Evolutionary conservation across 2,113 vertebrate genomes (phyloP).

Genomic region (Ivindomyrus marchei): DNA sequence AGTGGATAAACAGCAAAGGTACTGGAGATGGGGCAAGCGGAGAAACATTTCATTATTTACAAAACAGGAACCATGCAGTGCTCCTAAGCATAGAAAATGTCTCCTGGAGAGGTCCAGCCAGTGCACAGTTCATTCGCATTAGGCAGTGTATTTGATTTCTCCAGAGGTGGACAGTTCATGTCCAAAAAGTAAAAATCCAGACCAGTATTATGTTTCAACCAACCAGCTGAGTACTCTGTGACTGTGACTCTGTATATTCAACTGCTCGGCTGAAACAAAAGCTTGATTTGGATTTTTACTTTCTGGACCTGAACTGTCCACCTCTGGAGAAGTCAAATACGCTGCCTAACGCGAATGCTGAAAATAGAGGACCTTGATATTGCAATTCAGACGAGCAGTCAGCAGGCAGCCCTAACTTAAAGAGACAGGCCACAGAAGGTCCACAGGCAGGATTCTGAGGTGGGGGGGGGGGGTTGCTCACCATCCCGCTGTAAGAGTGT

Average conservation of each 20-base stretch:
- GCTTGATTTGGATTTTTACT: not conserved
- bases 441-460: not conserved
- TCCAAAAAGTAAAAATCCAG: not conserved
- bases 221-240: not conserved
- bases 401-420: not conserved
- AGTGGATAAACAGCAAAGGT: conserved; percentile 87
- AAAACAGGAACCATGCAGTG: not conserved
- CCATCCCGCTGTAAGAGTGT: conserved; percentile 94
- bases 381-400: not conserved
- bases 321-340: not conserved
- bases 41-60: not conserved
- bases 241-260: not conserved
- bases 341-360: not conserved
- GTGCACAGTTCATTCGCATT: not conserved
- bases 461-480: conserved; percentile 35
- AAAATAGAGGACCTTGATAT: not conserved
- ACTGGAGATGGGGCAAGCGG: conserved; percentile 58
- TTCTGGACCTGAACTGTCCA: not conserved
- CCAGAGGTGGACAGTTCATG: not conserved
- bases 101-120: not conserved
- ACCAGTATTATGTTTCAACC: not conserved
- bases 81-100: not conserved
- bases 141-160: no score
- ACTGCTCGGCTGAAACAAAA: not conserved
- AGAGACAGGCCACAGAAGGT: not conserved